Evolutionary conservation across 2,888 invertebrate species (phyloP), one percentile per base, ranked within the genome.

Genomic region (Nezara viridula): DNA sequence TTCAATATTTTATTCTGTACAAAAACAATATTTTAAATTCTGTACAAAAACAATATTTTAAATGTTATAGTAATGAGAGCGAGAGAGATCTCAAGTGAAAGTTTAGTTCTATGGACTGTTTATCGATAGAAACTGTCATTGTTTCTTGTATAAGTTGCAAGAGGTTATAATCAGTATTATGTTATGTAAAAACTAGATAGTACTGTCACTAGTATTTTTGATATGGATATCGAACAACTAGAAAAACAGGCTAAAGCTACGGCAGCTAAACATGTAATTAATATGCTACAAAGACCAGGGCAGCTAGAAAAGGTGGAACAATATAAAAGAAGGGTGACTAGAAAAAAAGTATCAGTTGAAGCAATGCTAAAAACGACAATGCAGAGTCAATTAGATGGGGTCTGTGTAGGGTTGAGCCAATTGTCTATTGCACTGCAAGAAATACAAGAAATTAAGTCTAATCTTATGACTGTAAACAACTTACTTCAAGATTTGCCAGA

Each of bases 361-460:
- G 98, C 98, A 1, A 96, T 98, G 94, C 93, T 99, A 40, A 99
- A 99, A 93, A 98, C 99, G n/a, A 98, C 98, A 1, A 98, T 99
- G 94, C 99, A 99, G 93, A 98, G 98, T 91, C 99, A 99, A 93
- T 93, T 99, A 89, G 99, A 99, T 93, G 99, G 98, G 0, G 99
- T 99, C 0, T 95, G 97, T 91, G 97, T 97, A 21, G 99, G 99
- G 0, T 95, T 99, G 32, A 96, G 96, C 92, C 97, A 99, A 92
- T 93, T 99, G 81, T 96, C 97, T 92, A 95, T 96, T 90, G 98
- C 98, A 86, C 94, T 98, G 88, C 95, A 96, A 91, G 98, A 98
- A 93, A 96, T 99, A 4, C 93, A 94, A 90, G 94, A 94, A 24
- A 94, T 96, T 66, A 95, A 95, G 92, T 88, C 88, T 91, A 97